phyloP scores from a whole-genome alignment of 2,888 invertebrate species.

The Callosobruchus maculatus region DNA sequence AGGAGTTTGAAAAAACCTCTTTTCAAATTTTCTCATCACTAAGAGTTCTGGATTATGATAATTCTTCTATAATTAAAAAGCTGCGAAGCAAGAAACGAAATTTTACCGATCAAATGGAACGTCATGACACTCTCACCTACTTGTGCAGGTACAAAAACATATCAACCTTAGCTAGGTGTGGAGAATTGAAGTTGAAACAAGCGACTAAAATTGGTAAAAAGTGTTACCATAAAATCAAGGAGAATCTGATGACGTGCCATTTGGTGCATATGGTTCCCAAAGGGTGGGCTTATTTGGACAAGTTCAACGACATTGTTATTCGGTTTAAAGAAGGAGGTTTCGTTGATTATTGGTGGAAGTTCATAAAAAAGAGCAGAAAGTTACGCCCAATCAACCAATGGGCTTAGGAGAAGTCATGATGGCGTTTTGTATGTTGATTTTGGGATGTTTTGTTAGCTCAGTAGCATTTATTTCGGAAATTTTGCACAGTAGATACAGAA shows the following conservation, averaged over 20 bases:
- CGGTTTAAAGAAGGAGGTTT: slow-evolving; percentile 44
- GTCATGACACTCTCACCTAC: slow-evolving; percentile 9
- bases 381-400: not conserved
- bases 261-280: slow-evolving; percentile 46
- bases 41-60: slow-evolving; percentile 30
- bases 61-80: slow-evolving; percentile 22
- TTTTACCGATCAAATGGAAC: slow-evolving; percentile 10
- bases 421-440: not conserved
- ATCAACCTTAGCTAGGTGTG: slow-evolving; percentile 29
- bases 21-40: slow-evolving; percentile 43
- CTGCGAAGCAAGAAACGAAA: slow-evolving; percentile 13
- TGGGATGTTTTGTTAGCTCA: not conserved
- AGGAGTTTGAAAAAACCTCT: slow-evolving; percentile 22
- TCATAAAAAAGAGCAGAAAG: slow-evolving; percentile 19
- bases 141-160: slow-evolving; percentile 18
- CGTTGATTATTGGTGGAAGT: slow-evolving; percentile 40
- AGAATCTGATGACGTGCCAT: slow-evolving; percentile 43
- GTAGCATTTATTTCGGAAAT: not conserved
- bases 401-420: not conserved
- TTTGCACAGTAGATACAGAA: not conserved
- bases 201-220: slow-evolving; percentile 30
- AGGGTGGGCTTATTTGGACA: slow-evolving; percentile 43
- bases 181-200: slow-evolving; percentile 37
- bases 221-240: slow-evolving; percentile 34
- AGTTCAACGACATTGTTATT: slow-evolving; percentile 41